Conservation (phyloP, 2,888 invertebrate genomes). For the Epirrhoe alternata region DNA sequence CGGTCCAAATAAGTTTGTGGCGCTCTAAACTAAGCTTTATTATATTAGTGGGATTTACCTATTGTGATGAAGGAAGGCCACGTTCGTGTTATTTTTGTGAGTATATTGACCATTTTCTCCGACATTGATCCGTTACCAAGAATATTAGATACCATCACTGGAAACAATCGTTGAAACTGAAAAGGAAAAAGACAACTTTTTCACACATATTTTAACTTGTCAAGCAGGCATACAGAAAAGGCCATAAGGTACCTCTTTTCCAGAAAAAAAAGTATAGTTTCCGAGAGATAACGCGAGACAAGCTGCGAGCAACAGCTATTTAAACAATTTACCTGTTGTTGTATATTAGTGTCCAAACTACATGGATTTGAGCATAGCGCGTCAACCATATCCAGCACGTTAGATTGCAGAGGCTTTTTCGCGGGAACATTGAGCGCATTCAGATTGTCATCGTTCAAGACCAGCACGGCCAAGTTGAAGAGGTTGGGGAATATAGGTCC, state of each 20-base stretch:
- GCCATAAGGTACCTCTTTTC: no score
- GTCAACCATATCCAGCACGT: constrained; percentile 84
- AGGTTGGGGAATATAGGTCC: constrained; percentile 86
- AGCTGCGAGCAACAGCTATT: no score
- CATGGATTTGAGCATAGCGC: constrained; percentile 85
- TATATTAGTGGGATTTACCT: constrained; percentile 57
- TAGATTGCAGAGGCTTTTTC: constrained; percentile 76
- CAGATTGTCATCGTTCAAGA: constrained; percentile 84
- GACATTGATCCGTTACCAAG: constrained; percentile 77
- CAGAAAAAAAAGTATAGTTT: no score
- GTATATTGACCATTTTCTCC: constrained; percentile 80
- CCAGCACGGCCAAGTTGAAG: constrained; percentile 84
- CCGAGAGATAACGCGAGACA: no score
- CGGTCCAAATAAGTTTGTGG: no score
- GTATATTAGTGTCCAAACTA: constrained; percentile 83
- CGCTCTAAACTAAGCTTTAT: no score
- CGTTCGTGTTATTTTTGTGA: constrained; percentile 78
- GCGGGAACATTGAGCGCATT: constrained; percentile 79
- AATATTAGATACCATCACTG: constrained; percentile 82
- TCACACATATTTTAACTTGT: no score
- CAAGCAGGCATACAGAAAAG: no score
- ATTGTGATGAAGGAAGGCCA: constrained; percentile 81
- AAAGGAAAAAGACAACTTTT: constrained; percentile 42
- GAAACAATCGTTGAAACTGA: constrained; percentile 80
- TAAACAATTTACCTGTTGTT: constrained; percentile 76